Percentiles rank a stretch among this genome's conserved stretches.
phyloP scores from a whole-genome alignment of 2,888 invertebrate species.

The Oxystoma pomonae region DNA sequence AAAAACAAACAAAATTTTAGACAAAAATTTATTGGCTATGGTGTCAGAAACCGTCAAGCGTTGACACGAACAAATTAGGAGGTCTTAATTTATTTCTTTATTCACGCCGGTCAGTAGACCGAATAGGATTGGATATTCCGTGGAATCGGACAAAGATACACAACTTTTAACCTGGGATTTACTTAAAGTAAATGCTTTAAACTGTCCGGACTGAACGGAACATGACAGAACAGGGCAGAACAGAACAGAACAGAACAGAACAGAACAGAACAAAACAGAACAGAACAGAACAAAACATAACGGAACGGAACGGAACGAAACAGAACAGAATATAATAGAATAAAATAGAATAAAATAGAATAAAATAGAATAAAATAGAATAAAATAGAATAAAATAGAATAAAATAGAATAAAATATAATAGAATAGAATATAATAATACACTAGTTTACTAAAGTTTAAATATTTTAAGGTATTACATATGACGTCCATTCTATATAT shows the following conservation, averaged over 20 bases:
- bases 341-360: background rate
- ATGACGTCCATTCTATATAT: too few relatives aligned
- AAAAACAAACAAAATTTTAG: slow-evolving; percentile 22
- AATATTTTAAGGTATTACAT: too few relatives aligned
- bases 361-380: background rate
- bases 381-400: background rate
- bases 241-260: background rate
- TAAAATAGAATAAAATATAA: background rate
- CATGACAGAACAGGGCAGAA: background rate
- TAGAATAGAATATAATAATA: background rate
- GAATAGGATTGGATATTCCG: too few relatives aligned
- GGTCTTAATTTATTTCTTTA: too few relatives aligned
- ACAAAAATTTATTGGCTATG: background rate
- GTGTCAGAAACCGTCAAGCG: too few relatives aligned
- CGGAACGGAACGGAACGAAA: background rate
- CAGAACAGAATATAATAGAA: background rate
- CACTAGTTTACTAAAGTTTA: too few relatives aligned
- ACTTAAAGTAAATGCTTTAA: too few relatives aligned
- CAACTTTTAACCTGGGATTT: too few relatives aligned
- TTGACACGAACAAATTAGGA: too few relatives aligned
- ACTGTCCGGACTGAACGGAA: too few relatives aligned
- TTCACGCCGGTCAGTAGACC: too few relatives aligned
- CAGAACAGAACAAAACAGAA: background rate
- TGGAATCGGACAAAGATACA: too few relatives aligned
- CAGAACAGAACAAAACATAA: background rate